Evolutionary conservation across 1,140 invertebrate genomes (phyloP).

Genomic region (Lucilia cuprina): DNA sequence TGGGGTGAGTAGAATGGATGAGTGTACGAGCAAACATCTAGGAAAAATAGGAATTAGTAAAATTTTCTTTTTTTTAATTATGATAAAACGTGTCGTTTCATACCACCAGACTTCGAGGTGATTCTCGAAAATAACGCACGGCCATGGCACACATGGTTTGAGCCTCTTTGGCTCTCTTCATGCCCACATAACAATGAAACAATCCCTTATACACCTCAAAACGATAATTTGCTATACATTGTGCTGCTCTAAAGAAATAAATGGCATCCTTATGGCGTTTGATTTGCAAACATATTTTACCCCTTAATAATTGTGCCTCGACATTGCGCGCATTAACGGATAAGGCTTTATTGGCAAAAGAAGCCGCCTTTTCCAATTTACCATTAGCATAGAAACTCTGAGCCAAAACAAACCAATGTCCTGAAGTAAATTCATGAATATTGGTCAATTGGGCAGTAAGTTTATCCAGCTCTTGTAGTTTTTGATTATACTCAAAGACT

Average conservation of each 20-base stretch:
- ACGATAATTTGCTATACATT: conserved; percentile 66
- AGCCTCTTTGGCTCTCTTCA: conserved; percentile 52
- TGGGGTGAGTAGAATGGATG: conserved; percentile 41
- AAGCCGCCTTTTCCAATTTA: conserved; percentile 68
- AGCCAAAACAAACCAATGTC: conserved; percentile 72
- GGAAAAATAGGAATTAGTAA: background rate
- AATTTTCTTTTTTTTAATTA: background rate
- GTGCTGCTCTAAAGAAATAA: conserved; percentile 72
- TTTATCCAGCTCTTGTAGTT: conserved; percentile 64
- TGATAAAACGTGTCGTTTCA: too few species aligned
- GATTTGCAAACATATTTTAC: conserved; percentile 71
- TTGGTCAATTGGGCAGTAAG: conserved; percentile 61
- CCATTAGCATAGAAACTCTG: conserved; percentile 67
- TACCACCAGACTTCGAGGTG: conserved; percentile 51
- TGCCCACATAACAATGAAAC: conserved; percentile 48
- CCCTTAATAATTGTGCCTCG: conserved; percentile 77
- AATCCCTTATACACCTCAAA: conserved; percentile 58
- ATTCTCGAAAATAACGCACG: conserved; percentile 49
- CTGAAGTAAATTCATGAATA: conserved; percentile 65
- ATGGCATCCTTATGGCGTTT: conserved; percentile 75
- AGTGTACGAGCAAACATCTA: conserved; percentile 52
- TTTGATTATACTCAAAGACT: conserved; percentile 64
- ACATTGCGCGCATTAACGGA: conserved; percentile 66
- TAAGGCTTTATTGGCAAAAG: conserved; percentile 69
- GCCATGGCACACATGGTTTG: conserved; percentile 49